Evolutionary conservation across 1,140 invertebrate species (phyloP), one percentile per base, ranked within the genome.

Genomic region (Camponotus pennsylvanicus): DNA sequence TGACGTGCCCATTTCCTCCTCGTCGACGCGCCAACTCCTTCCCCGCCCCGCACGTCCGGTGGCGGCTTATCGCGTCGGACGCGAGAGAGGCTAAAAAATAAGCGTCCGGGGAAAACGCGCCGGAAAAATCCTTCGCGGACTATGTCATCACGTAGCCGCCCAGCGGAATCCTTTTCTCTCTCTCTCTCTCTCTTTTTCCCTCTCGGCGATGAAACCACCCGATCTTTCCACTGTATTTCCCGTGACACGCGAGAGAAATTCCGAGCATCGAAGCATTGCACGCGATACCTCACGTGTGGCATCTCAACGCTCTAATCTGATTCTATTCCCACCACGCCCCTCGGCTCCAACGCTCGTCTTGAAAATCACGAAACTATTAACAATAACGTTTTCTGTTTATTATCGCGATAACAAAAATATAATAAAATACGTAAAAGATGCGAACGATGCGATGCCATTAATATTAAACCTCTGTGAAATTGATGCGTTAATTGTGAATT

Each of bases 1-100:
- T 92, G 93, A 93, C 92, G 86, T 91, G 85, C 88, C 90, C 90
- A 94, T 94, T 94, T 94, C 93, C 93, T 82, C 21, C 32, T 13
- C 71, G 85, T 49, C 84, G 66, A 52, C 78, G 5, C 57, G 49
- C 55, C 55, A 40, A 45, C 8, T 7, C 42, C 3, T 15, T 13
- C 15, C 13, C 34, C 7, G n/a, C 55, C 8, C 6, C 21, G 21
- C 21, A 59, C 64, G 57, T 59, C 64, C 77, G 59, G 61, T 64
- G 66, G n/a, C 83, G 77, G 34, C 52, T 79, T 79, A 84, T 85
- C 79, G 73, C 32, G 67, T 27, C 52, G 42, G 49, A 63, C 55
- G 59, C 49, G 49, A 18, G 49, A 57, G 27, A 61, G 57, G 40
- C 21, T 78, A 77, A 85, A 85, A 78, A 78, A 78, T 55, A 67